phyloP scores from a whole-genome alignment of 2,113 vertebrate genomes.

The Formicarius rufipectus region DNA sequence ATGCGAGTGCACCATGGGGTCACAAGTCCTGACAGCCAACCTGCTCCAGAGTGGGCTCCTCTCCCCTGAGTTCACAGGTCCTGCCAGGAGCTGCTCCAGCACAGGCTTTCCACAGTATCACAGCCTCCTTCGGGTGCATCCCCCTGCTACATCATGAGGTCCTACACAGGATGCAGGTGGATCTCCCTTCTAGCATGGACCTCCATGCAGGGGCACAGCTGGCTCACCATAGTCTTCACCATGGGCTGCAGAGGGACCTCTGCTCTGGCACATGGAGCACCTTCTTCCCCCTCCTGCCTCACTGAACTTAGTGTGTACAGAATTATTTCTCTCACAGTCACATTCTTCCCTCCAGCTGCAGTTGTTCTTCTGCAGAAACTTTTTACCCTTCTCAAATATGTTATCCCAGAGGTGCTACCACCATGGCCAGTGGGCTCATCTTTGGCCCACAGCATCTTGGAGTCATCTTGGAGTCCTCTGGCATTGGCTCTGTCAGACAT shows the following conservation, averaged over 20 bases:
- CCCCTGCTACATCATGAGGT: neutral
- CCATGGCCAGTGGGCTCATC: neutral
- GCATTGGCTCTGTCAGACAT: neutral
- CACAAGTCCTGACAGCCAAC: neutral
- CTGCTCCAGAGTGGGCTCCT: neutral
- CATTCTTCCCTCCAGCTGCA: neutral
- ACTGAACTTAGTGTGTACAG: neutral
- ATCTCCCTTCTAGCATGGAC: neutral
- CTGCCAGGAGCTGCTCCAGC: neutral
- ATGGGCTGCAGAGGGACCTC: neutral
- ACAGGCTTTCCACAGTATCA: neutral
- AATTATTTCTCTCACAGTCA: neutral
- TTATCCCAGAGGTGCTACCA: neutral
- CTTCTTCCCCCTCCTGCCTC: neutral
- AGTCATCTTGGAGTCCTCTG: rapidly evolving
- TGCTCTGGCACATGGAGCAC: rapidly evolving
- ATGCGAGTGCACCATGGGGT: rapidly evolving
- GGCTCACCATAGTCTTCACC: neutral
- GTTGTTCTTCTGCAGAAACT: neutral
- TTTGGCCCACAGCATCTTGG: rapidly evolving
- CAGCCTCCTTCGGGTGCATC: neutral
- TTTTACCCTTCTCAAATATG: neutral
- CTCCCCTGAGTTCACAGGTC: neutral
- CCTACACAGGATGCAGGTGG: neutral
- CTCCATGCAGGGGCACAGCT: neutral